Base-by-base conservation (phyloP, 2,797 vertebrate genomes). In the Halcyon leucocephala region DNA sequence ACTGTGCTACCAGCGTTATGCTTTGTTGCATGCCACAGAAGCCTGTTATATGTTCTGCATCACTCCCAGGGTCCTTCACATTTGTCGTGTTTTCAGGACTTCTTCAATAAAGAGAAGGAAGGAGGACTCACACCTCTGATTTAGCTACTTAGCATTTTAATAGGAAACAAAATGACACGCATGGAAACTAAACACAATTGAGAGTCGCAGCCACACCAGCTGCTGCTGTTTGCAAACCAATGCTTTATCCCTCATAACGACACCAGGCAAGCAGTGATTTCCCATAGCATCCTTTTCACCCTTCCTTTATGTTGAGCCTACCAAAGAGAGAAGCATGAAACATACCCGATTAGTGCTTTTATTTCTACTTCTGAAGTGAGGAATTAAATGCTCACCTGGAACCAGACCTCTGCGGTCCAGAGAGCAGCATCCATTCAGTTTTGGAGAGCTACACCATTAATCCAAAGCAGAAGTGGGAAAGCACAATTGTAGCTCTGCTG, bases 221-320 rank as follows among this genome's bases (percentile, higher is more conserved):
- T 54, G 41, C 88, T 94, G 95, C 87, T 94, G 61, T 94, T 96
- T 95, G 91, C 72, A 96, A 86, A 87, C 42, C 77, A 77, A 61
- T 26, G 54, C 29, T 94, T 94, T 89, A 61, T 64, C 72, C 60
- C 76, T 90, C 86, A 70, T 13, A 66, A 93, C 10, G 33, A 66
- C 5, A 80, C 52, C 94, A 93, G 67, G 46, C 64, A 91, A 92
- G 80, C 44, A 90, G 70, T 0, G 0, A 44, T 86, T 90, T 92
- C 58, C 79, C 71, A 26, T 5, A 80, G 76, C 33, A 93, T 58
- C 64, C 79, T 66, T 92, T 92, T 89, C 64, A 86, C 58, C 44
- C 80, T 96, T 88, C 70, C 73, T 85, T 95, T 77, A 18, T 73
- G 55, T 74, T 89, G 46, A 86, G 37, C 66, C 46, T 81, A 42